Conservation (phyloP, 1,140 invertebrate genomes). For the Pemphigus obesinymphae region DNA sequence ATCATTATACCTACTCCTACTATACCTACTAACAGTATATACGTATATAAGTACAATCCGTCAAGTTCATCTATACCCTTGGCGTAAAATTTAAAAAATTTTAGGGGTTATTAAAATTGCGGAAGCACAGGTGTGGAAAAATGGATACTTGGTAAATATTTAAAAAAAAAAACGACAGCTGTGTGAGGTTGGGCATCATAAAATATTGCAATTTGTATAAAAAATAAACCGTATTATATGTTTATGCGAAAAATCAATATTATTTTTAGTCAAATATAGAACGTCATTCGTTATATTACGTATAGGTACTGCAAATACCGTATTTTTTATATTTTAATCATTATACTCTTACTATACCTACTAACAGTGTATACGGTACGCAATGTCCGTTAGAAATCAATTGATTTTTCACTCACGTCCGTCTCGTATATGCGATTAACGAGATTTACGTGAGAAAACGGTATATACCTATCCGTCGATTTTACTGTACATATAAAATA, state of each 20-base stretch:
- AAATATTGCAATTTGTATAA: too few species aligned
- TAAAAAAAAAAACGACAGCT: too few species aligned
- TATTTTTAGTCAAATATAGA: neutral
- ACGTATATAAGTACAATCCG: neutral
- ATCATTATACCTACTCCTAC: neutral
- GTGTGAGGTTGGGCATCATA: too few species aligned
- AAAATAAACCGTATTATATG: neutral
- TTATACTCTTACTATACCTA: neutral
- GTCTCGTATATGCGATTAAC: neutral
- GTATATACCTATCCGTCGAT: neutral
- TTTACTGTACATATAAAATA: neutral
- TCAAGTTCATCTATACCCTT: too few species aligned
- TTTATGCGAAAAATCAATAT: neutral
- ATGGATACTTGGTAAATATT: too few species aligned
- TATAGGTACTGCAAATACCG: neutral
- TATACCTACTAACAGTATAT: too few species aligned
- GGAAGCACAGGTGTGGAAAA: too few species aligned
- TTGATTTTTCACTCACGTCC: neutral
- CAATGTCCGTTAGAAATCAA: constrained; percentile 1
- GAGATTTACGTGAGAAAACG: neutral
- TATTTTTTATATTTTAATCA: neutral
- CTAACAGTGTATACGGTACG: neutral
- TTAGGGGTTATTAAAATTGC: too few species aligned
- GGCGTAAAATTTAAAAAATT: too few species aligned
- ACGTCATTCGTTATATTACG: neutral